Percentiles rank a stretch among this genome's conserved stretches.
phyloP scores from a whole-genome alignment of 2,113 vertebrate species.

The Glaucidium brasilianum region DNA sequence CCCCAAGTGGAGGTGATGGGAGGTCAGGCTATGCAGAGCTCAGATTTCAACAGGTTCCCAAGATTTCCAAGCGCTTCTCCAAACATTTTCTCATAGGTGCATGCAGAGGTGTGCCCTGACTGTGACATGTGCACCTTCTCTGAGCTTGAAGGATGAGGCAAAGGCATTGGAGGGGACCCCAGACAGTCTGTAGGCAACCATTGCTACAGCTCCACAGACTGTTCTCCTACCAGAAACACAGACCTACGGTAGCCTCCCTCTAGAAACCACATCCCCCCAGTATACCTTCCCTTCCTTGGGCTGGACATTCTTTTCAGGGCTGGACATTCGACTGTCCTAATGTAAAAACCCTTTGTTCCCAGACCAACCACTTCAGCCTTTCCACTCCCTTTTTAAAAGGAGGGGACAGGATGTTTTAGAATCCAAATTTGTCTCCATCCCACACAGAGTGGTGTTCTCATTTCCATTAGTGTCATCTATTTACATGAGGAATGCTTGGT shows the following conservation, averaged over 20 bases:
- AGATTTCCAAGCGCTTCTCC: not conserved
- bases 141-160: not conserved
- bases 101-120: not conserved
- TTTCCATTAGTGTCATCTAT: slow-evolving; percentile 51
- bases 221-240: not conserved
- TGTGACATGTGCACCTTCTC: rapidly evolving
- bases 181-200: not conserved
- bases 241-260: not conserved
- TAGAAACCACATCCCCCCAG: not conserved
- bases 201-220: not conserved
- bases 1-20: not conserved
- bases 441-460: not conserved
- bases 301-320: not conserved
- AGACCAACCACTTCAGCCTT: not conserved
- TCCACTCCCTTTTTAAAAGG: not conserved
- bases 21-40: not conserved
- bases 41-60: not conserved
- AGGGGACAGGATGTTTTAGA: not conserved
- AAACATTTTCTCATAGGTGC: not conserved
- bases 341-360: not conserved
- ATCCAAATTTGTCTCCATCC: not conserved
- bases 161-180: not conserved
- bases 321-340: not conserved
- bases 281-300: not conserved
- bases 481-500: not conserved